Evolutionary conservation across 1,140 invertebrate species (phyloP).

Genomic region (Cydia pomonella): DNA sequence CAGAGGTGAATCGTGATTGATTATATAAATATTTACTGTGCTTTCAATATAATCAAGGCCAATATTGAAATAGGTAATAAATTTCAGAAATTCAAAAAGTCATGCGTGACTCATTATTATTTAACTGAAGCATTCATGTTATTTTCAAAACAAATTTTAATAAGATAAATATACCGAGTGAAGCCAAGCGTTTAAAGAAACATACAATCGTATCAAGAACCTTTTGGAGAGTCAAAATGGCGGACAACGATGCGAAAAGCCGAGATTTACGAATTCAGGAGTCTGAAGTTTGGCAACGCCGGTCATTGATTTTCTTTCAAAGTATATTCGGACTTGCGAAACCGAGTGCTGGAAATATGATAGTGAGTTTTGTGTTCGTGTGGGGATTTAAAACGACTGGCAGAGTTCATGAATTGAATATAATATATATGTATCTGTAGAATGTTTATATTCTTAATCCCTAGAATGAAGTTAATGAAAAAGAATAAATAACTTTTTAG

Average conservation of each 20-base stretch:
- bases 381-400: not conserved
- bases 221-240: not conserved
- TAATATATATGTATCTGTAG: too few relatives aligned
- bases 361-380: not conserved
- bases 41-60: not conserved
- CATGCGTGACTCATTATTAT: too few relatives aligned
- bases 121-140: too few relatives aligned
- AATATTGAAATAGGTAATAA: not conserved
- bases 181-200: not conserved
- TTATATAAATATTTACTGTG: not conserved
- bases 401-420: too few relatives aligned
- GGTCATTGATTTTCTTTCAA: conserved; percentile 23
- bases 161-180: not conserved
- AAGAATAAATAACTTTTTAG: too few relatives aligned
- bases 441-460: too few relatives aligned
- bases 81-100: not conserved
- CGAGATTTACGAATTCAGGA: not conserved
- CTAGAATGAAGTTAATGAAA: too few relatives aligned
- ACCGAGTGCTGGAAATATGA: not conserved
- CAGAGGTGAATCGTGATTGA: not conserved
- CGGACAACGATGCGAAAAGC: not conserved
- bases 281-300: conserved; percentile 16
- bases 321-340: conserved; percentile 15
- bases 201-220: not conserved
- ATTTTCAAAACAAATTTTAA: not conserved